Base-by-base conservation (phyloP, 2,888 invertebrate species). In the Pammene aurita region DNA sequence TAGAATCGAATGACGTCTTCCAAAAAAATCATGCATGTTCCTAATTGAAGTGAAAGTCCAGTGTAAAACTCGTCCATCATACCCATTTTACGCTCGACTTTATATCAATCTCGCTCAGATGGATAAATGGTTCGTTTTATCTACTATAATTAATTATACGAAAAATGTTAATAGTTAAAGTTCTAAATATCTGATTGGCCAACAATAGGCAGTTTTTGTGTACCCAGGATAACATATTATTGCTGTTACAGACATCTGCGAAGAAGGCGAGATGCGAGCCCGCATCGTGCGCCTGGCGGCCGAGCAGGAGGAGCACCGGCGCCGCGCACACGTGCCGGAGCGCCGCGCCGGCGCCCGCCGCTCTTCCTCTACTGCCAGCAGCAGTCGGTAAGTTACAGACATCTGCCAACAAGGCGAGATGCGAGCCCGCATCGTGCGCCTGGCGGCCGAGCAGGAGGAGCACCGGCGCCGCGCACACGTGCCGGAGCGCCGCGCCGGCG, bases 361-460 rank as follows among this genome's bases (percentile, higher is more conserved):
- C 55, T 94, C 89, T 73, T 93, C 90, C 0, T 92, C 92, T 74
- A 88, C 90, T 64, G 95, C 96, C 18, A 93, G 88, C 75, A 88
- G 89, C 10, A 86, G 83, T 84, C 85, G 90, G 90, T 89, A 77
- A 44, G 38, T 50, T 7, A 9, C 38, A 26, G 98, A 98, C 87
- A 98, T 99, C 78, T 98, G 98, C 85, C 98, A 99, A 87, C 98
- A 99, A 89, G 96, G 96, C 0, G 98, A 98, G 87, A 95, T 99
- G 80, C 96, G 98, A 73, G 97, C 96, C 77, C 95, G 98, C 74
- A 97, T 99, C 75, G 91, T 96, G 73, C 96, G 98, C 78, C 90
- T 99, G 68, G 96, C 96, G 81, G 96, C 96, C 10, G 98, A 99
- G 81, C 97, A 98, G 82, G 98, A 98, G 85, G 85, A 92, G 87